Evolutionary conservation across 2,888 invertebrate genomes (phyloP), one percentile per base, ranked within the genome.

Genomic region (Chrysopilus asiliformis): DNA sequence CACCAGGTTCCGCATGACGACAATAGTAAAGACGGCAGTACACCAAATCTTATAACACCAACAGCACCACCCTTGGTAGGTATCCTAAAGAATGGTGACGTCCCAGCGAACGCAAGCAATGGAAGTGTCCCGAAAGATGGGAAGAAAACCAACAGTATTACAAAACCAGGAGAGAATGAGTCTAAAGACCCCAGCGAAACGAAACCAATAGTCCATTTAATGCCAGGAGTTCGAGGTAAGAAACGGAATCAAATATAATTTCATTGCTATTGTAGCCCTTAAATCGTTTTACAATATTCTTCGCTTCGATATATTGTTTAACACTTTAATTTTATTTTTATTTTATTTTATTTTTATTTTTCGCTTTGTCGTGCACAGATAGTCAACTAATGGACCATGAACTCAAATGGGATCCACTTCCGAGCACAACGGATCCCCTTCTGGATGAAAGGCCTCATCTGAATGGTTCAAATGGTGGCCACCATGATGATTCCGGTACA

Each of bases 341-440:
- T n/a, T n/a, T n/a, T n/a, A n/a, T n/a, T n/a, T n/a, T n/a, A n/a
- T n/a, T n/a, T n/a, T n/a, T n/a, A n/a, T n/a, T n/a, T n/a, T n/a
- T n/a, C n/a, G n/a, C n/a, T n/a, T n/a, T n/a, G n/a, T n/a, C n/a
- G n/a, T 14, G 40, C 45, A 32, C 47, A 71, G 73, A 72, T 47
- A 64, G 61, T 42, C 58, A 43, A 56, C 56, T 68, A 43, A 52
- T 66, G 34, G 69, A 69, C 33, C 65, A 64, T 49, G 74, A 74
- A 45, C 57, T 71, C 37, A 62, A 68, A 19, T 73, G 70, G 68
- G 73, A 73, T 46, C 64, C 70, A 4, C 56, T 71, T 16, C 68
- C 68, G 42, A 74, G 75, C 49, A 51, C 51, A 16, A 47, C 58
- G 9, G 42, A 47, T 29, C 45, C 44, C 16, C 33, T 44, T n/a